These are phyloP conservation scores for Rhinichthys klamathensis DNA, from an alignment of 2,113 vertebrate species.

Conservation along the genomic window DNA sequence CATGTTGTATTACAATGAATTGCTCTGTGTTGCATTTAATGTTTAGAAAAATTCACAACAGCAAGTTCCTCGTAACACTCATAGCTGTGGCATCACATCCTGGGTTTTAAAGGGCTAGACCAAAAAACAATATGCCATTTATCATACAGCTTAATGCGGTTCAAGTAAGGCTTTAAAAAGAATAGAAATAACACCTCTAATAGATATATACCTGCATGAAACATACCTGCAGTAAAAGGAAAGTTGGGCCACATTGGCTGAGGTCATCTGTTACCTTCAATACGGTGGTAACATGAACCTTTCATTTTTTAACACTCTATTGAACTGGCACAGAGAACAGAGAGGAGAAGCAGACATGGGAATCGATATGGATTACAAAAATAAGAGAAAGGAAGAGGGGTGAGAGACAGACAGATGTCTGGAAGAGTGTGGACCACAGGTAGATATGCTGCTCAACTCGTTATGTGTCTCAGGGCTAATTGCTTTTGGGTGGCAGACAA, in stretches of 20 bases:
- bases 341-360: constrained; percentile 50
- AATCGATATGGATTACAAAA: constrained; percentile 31
- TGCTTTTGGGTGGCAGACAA: constrained; percentile 43
- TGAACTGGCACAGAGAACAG: constrained; percentile 51
- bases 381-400: constrained; percentile 28
- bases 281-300: background rate
- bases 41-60: background rate
- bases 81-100: background rate
- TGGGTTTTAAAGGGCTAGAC: background rate
- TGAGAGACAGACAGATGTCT: constrained; percentile 25
- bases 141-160: background rate
- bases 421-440: constrained; percentile 19
- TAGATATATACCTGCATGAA: background rate
- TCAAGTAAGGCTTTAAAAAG: background rate
- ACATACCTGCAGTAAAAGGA: background rate
- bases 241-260: background rate
- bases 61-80: background rate
- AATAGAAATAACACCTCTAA: background rate
- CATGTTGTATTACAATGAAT: background rate
- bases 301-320: constrained; percentile 9
- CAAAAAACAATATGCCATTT: background rate
- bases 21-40: background rate
- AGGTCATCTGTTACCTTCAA: constrained; percentile 4
- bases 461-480: constrained; percentile 51
- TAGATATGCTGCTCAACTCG: constrained; percentile 68